Base-by-base conservation (phyloP, 1,140 invertebrate genomes). In the Lepidurus packardi region DNA sequence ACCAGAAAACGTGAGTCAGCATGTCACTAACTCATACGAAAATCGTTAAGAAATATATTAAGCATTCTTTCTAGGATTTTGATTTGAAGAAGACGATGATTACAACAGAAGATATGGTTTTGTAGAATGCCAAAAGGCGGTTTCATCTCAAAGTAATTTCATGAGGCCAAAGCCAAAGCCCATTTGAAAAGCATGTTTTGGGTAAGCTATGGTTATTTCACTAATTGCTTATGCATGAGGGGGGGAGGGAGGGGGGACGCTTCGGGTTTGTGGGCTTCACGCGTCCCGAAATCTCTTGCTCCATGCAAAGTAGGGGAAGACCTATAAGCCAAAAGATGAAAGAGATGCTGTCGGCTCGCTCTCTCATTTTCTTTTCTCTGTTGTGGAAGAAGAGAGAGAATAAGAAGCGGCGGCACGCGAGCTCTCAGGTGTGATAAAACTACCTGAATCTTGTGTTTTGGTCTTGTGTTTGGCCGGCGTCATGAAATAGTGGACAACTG, bases 171-270 rank as follows among this genome's bases (percentile, higher is more conserved):
- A n/a, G 53, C 13, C 53, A 13, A 65, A 65, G 53, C 21, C 53
- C 13, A 65, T 65, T 65, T 65, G 53, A 65, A 65, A 65, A 21
- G 16, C n/a, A 65, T 65, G 53, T 65, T 65, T 34, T 65, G 21
- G 53, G 53, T 65, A 65, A 65, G 53, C 53, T 65, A 65, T 65
- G 53, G 53, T 65, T 65, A 65, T 65, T 65, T 21, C 53, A 65
- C 53, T 65, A 65, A 65, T 65, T 65, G 53, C 53, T 65, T 65
- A 65, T 65, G 53, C 53, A 65, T 65, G 53, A 65, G 34, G 3
- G 34, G 34, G 34, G 34, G 34, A 2, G 34, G 34, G 34, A 4
- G 34, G 25, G 53, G 53, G 53, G n/a, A 65, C 53, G 53, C 21
- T 65, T 65, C 1, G 53, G 4, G 53, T 21, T 34, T 34, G 34